Percentiles rank a stretch among this genome's conserved stretches.
These are phyloP conservation scores for Campoletis raptor DNA, from an alignment of 2,888 invertebrate genomes.

Conservation along the genomic window DNA sequence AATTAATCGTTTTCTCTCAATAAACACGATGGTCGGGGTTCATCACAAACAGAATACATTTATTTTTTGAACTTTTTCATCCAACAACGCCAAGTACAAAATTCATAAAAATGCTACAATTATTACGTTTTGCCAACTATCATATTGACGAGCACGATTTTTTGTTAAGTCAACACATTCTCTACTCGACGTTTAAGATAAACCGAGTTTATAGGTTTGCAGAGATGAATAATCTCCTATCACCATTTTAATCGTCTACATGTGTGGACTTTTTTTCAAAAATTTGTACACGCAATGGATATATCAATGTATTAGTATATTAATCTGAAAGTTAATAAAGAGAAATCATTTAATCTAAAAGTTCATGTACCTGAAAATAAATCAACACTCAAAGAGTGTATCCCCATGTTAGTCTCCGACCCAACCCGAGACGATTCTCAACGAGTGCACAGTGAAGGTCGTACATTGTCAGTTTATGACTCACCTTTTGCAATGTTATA, in stretches of 20 bases:
- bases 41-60: too few species aligned
- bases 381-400: slow-evolving; percentile 27
- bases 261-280: too few species aligned
- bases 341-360: neutral
- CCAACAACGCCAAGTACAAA: neutral
- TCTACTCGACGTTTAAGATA: neutral
- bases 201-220: neutral
- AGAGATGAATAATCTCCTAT: neutral
- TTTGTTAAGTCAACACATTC: neutral
- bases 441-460: slow-evolving; percentile 60
- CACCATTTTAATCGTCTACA: neutral
- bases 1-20: neutral
- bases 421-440: slow-evolving; percentile 34
- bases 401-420: neutral
- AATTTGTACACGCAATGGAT: neutral
- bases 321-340: neutral
- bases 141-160: neutral
- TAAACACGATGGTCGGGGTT: neutral
- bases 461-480: slow-evolving; percentile 55
- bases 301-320: neutral
- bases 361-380: slow-evolving; percentile 11
- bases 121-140: neutral
- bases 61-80: too few species aligned
- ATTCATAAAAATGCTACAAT: neutral
- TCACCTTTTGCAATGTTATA: slow-evolving; percentile 51